These are phyloP conservation scores for Leptopilina boulardi DNA, from an alignment of 1,140 invertebrate genomes.

Conservation along the genomic window DNA sequence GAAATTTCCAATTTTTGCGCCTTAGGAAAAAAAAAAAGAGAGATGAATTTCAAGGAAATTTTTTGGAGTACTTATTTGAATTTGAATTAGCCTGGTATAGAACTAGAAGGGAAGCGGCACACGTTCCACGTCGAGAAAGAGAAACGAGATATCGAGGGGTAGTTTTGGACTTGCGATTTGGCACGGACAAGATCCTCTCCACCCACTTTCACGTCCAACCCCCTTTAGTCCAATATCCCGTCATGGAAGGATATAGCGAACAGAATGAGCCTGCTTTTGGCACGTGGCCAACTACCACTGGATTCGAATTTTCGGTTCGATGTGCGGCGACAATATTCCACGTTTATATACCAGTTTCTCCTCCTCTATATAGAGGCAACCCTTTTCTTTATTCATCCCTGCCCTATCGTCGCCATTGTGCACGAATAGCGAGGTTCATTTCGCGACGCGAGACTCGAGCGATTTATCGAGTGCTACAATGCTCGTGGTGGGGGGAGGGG, in stretches of 20 bases:
- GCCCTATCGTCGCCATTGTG: slow-evolving; percentile 54
- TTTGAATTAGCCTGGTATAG: slow-evolving; percentile 4
- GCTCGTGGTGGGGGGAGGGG: too few relatives aligned
- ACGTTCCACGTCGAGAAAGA: slow-evolving; percentile 34
- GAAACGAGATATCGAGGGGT: slow-evolving; percentile 55
- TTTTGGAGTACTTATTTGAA: slow-evolving; percentile 28
- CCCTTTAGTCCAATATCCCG: slow-evolving; percentile 4
- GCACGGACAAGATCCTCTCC: slow-evolving; percentile 49
- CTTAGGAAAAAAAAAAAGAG: too few relatives aligned
- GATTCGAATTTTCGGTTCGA: slow-evolving; percentile 68
- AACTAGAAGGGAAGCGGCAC: background rate
- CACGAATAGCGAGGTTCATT: slow-evolving; percentile 58
- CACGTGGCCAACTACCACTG: slow-evolving; percentile 61
- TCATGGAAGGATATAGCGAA: slow-evolving; percentile 40
- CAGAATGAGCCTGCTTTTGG: slow-evolving; percentile 53
- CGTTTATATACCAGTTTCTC: slow-evolving; percentile 54
- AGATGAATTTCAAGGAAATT: slow-evolving; percentile 9
- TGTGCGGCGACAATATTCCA: slow-evolving; percentile 67
- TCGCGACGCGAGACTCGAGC: slow-evolving; percentile 50
- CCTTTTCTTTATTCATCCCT: slow-evolving; percentile 8
- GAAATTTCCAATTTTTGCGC: slow-evolving; percentile 10
- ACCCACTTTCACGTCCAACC: background rate
- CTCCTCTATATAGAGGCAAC: background rate
- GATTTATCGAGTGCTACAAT: slow-evolving; percentile 64
- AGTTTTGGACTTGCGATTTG: slow-evolving; percentile 59